Evolutionary conservation across 2,113 vertebrate species (phyloP), one percentile per base, ranked within the genome.

Genomic region (Carettochelys insculpta): DNA sequence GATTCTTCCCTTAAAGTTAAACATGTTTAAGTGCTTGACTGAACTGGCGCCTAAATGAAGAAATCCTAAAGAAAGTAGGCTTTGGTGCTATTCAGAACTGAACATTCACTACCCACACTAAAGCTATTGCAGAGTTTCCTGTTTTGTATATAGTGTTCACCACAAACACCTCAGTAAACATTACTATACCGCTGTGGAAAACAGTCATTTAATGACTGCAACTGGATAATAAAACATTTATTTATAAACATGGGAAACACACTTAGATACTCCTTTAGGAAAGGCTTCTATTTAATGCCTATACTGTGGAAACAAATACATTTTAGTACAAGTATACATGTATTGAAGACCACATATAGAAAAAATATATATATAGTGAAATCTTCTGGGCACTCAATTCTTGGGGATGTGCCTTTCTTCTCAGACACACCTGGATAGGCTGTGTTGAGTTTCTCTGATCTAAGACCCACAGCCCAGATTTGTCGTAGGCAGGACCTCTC

Each of bases 271-370:
- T 82, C 87, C 7, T n/a, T n/a, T 65, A n/a, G 14, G n/a, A 65
- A 65, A 65, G 29, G 54, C 80, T 86, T 86, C 78, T 85, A 83
- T 80, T 83, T 82, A 82, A 87, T 89, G 90, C 86, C 80, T 94
- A 53, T 71, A 71, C 77, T 4, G 54, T 82, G 84, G 43, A 90
- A 94, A 92, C 78, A 65, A 65, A n/a, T 20, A 38, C 43, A 80
- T 82, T 92, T 90, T 80, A 75, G 61, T 29, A 8, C 80, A 82
- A 94, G 75, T 27, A 12, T 89, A 89, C 29, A 75, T 22, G 22
- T 68, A 50, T 50, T 61, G 41, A 31, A 90, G 83, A 65, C 31
- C 22, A 71, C 76, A 48, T 47, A 54, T 29, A 89, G 76, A 78
- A 89, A 82, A 56, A 4, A 0, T 1, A 90, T 76, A 85, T 73